Percentiles rank a stretch among this genome's conserved stretches.
These are phyloP conservation scores for Cyphomyrus discorhynchus DNA, from an alignment of 2,113 vertebrate species.

Conservation along the genomic window DNA sequence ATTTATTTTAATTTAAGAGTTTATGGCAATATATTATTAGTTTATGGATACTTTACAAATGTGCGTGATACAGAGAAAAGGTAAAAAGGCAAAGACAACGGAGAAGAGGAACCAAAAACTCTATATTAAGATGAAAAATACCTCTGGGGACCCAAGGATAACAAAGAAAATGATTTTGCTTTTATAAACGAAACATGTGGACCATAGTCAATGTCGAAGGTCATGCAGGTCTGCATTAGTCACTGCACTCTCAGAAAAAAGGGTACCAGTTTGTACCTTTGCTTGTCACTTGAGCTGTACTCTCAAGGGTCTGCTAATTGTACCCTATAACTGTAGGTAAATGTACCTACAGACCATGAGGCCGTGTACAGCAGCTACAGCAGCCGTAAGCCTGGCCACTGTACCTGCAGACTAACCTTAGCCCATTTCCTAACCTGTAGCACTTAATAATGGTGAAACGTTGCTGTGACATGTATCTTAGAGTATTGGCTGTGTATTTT, in stretches of 20 bases:
- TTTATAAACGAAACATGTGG: not conserved
- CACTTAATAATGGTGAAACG: not conserved
- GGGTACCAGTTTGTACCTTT: too few relatives aligned
- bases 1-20: not conserved
- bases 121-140: not conserved
- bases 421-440: not conserved
- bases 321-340: too few relatives aligned
- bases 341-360: not conserved
- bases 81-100: not conserved
- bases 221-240: not conserved
- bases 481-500: not conserved
- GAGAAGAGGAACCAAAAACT: not conserved
- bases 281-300: not conserved
- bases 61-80: not conserved
- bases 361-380: not conserved
- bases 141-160: not conserved
- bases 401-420: not conserved
- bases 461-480: not conserved
- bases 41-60: not conserved
- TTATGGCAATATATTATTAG: not conserved
- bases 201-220: not conserved
- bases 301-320: not conserved
- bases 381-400: not conserved
- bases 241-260: not conserved
- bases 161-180: not conserved